Evolutionary conservation across 2,113 vertebrate species (phyloP).

Genomic region (Sphyrna mokarran): DNA sequence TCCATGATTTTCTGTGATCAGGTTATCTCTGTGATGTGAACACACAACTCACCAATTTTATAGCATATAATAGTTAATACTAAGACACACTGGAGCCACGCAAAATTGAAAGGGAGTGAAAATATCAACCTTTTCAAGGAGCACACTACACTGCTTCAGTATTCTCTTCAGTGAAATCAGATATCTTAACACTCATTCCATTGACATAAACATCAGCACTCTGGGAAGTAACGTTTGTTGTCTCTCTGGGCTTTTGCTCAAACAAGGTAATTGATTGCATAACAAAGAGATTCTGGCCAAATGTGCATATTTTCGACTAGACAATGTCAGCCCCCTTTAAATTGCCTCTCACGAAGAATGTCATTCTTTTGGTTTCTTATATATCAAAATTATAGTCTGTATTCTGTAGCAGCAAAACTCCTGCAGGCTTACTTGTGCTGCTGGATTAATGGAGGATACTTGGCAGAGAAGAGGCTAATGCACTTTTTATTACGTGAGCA

Average conservation of each 20-base stretch:
- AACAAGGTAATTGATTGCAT: constrained; percentile 3
- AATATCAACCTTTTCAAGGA: background rate
- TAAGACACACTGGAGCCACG: background rate
- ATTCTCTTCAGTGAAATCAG: constrained; percentile 15
- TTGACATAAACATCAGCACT: background rate
- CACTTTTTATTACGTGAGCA: constrained; percentile 21
- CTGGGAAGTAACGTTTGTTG: constrained; percentile 1
- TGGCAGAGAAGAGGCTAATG: constrained; percentile 25
- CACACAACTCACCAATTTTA: background rate
- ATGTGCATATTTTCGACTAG: constrained; percentile 22
- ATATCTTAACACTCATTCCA: background rate
- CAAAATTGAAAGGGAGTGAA: background rate
- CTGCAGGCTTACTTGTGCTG: background rate
- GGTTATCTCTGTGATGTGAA: background rate
- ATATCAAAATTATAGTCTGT: constrained; percentile 1
- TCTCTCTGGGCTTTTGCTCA: background rate
- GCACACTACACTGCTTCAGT: background rate
- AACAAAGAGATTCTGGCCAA: background rate
- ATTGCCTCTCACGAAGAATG: background rate
- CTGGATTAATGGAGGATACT: constrained; percentile 25
- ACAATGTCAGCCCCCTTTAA: constrained; percentile 22
- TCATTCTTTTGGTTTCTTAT: background rate
- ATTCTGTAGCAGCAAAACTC: background rate
- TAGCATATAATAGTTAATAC: background rate
- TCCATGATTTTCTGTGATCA: background rate